Percentiles rank a stretch among this genome's conserved stretches.
Conservation (phyloP, 2,113 vertebrate genomes). For the Calypte anna region DNA sequence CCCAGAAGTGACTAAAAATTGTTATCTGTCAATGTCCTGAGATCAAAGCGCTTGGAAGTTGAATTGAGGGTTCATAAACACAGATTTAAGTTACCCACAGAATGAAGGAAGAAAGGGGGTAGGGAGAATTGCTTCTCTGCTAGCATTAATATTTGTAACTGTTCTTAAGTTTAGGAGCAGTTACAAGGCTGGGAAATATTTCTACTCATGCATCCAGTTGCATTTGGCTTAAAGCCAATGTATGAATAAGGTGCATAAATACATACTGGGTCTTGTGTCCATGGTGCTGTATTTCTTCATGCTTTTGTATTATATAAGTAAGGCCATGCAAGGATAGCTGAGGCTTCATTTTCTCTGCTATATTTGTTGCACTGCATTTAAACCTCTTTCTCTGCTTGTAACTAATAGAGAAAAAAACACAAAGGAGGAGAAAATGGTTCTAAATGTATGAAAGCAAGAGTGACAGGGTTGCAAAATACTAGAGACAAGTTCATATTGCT, state of each 20-base stretch:
- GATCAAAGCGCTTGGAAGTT: not conserved
- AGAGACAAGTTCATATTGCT: not conserved
- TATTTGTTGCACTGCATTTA: constrained; percentile 2
- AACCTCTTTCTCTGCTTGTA: constrained; percentile 41
- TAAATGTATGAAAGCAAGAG: not conserved
- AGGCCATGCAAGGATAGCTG: not conserved
- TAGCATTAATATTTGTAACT: constrained; percentile 11
- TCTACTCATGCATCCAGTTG: not conserved
- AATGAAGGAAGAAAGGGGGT: not conserved
- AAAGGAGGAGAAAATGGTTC: not conserved
- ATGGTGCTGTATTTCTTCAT: not conserved
- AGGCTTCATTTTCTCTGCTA: not conserved
- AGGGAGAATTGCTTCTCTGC: not conserved
- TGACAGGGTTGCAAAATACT: not conserved
- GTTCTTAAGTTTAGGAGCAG: fast-evolving
- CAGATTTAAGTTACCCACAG: not conserved
- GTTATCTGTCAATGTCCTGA: not conserved
- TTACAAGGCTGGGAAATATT: not conserved
- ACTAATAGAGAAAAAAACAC: not conserved
- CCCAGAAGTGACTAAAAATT: not conserved
- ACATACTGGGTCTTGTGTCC: not conserved
- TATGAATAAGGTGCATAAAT: constrained; percentile 36
- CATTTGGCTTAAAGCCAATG: constrained; percentile 20
- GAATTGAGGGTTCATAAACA: not conserved
- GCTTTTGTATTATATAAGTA: constrained; percentile 21